A percentile compares a stretch with the other conserved stretches of the same genome.
Conservation (phyloP, 2,797 vertebrate genomes). For the Choloepus didactylus region DNA sequence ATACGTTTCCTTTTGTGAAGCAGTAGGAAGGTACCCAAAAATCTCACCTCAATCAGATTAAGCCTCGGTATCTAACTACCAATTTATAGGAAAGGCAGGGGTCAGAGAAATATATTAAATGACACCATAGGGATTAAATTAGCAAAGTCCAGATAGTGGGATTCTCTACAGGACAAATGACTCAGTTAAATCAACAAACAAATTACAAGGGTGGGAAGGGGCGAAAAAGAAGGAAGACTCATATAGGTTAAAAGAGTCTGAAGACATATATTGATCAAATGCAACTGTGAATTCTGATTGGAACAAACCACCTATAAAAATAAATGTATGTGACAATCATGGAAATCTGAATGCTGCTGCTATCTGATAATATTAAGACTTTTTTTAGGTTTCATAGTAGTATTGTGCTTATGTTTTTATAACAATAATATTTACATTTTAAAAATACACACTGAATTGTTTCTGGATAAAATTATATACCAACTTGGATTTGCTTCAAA, state of each 20-base stretch:
- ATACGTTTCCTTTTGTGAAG: accelerated
- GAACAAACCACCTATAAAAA: not conserved
- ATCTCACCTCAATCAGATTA: accelerated
- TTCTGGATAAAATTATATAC: not conserved
- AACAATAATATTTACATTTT: not conserved
- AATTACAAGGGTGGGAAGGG: no score
- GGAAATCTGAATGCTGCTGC: not conserved
- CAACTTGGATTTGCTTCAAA: not conserved
- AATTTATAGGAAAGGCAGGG: accelerated
- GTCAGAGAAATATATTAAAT: not conserved
- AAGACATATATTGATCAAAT: accelerated
- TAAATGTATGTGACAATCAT: not conserved
- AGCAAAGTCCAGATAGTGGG: accelerated
- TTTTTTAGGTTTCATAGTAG: not conserved
- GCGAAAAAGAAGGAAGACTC: no score
- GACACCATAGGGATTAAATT: not conserved
- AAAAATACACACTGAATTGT: not conserved
- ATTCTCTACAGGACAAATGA: not conserved
- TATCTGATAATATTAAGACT: not conserved
- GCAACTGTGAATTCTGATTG: not conserved
- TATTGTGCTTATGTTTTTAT: not conserved
- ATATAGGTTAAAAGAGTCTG: accelerated
- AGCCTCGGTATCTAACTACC: no score
- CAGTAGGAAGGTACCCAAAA: accelerated
- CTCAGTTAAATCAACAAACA: accelerated